A percentile compares a stretch with the other conserved stretches of the same genome.
Conservation (phyloP, 2,888 invertebrate species). For the Nephrotoma flavescens region DNA sequence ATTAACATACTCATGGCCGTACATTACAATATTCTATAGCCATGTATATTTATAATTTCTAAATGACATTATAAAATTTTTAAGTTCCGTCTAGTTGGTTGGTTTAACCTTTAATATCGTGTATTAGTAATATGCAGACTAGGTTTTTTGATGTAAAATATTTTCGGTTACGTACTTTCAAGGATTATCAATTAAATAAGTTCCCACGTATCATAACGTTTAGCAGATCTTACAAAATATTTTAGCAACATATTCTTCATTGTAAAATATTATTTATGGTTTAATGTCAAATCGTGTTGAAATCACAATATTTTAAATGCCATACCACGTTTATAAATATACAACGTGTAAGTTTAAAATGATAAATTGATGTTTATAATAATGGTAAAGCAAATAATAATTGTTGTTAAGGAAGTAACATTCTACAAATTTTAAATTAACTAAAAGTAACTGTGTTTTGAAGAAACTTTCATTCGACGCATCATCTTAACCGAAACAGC, state of each 20-base stretch:
- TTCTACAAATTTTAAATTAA: background rate
- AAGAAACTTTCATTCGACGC: background rate
- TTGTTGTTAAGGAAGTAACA: background rate
- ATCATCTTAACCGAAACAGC: background rate
- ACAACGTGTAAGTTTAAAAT: background rate
- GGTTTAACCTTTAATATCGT: background rate
- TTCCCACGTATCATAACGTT: background rate
- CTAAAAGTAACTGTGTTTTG: background rate
- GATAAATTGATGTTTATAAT: background rate
- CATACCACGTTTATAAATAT: background rate
- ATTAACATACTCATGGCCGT: background rate
- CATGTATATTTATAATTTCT: background rate
- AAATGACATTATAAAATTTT: background rate
- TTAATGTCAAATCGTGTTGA: background rate
- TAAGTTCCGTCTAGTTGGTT: background rate
- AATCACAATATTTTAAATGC: background rate
- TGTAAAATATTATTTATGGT: background rate
- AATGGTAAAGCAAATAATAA: background rate
- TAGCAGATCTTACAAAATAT: background rate
- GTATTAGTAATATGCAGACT: background rate
- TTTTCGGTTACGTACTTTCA: background rate
- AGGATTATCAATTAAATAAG: background rate
- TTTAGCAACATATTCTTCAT: background rate
- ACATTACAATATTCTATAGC: background rate
- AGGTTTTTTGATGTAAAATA: background rate